phyloP scores from a whole-genome alignment of 2,797 vertebrate genomes.

The Leontocebus nigricollis region DNA sequence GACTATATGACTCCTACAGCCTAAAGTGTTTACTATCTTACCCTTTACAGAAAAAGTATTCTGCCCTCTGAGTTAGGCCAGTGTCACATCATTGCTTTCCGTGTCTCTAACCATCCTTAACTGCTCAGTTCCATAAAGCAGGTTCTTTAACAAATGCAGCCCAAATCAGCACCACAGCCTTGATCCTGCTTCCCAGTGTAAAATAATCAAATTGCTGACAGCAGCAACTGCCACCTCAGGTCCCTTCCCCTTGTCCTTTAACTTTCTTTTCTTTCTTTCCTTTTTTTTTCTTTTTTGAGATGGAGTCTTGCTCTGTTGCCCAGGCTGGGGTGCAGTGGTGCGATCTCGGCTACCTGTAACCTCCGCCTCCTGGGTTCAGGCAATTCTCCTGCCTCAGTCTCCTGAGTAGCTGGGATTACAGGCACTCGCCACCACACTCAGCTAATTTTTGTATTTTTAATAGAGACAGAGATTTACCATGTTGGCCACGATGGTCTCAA shows the following conservation, averaged over 20 bases:
- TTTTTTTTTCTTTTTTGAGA: no score
- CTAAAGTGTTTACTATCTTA: not conserved
- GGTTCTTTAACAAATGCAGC: not conserved
- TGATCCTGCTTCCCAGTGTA: not conserved
- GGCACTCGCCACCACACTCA: no score
- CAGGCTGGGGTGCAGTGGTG: no score
- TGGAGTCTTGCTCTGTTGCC: no score
- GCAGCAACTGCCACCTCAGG: not conserved
- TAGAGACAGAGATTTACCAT: no score
- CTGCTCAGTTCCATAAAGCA: not conserved
- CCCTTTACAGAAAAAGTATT: not conserved
- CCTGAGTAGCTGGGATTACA: no score
- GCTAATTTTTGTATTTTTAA: no score
- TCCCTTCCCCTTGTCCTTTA: no score
- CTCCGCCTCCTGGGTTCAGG: no score
- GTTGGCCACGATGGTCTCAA: no score
- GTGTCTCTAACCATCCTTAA: not conserved
- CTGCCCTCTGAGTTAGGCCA: not conserved
- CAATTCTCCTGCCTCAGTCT: no score
- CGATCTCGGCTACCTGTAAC: no score
- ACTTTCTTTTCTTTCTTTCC: not conserved
- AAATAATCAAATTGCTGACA: not conserved
- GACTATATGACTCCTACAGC: not conserved
- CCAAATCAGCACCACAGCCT: not conserved
- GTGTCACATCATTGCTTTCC: not conserved